Evolutionary conservation across 2,113 vertebrate genomes (phyloP).

Genomic region (Thunnus thynnus): DNA sequence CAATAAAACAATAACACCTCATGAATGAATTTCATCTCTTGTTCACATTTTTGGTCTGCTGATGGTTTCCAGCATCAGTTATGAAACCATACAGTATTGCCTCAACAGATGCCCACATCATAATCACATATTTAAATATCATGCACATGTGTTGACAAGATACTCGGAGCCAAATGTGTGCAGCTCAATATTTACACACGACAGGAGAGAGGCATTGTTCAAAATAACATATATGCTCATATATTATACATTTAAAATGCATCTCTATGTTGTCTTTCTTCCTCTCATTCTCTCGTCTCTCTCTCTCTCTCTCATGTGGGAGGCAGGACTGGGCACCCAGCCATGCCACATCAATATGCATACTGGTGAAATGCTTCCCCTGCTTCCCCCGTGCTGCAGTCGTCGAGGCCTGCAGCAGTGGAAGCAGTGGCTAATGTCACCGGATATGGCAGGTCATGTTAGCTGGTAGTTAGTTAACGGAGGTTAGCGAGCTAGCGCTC

Average conservation of each 20-base stretch:
- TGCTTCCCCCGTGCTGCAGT: slow-evolving; percentile 48
- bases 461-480: slow-evolving; percentile 71
- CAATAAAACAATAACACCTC: slow-evolving; percentile 10
- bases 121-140: slow-evolving; percentile 56
- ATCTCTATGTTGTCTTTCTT: slow-evolving; percentile 61
- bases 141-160: slow-evolving; percentile 37
- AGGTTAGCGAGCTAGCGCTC: slow-evolving; percentile 62
- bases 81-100: slow-evolving; percentile 46
- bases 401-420: slow-evolving; percentile 54
- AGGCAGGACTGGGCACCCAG: slow-evolving; percentile 82
- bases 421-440: slow-evolving; percentile 66
- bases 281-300: slow-evolving; percentile 61
- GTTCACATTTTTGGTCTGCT: slow-evolving; percentile 17
- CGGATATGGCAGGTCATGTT: slow-evolving; percentile 69
- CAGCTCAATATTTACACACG: slow-evolving; percentile 71
- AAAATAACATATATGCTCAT: slow-evolving; percentile 73
- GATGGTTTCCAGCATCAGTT: slow-evolving; percentile 35
- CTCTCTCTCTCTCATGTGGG: slow-evolving; percentile 71
- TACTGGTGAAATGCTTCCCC: slow-evolving; percentile 76
- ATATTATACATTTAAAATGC: slow-evolving; percentile 73
- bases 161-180: slow-evolving; percentile 44
- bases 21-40: slow-evolving; percentile 1
- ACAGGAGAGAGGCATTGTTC: slow-evolving; percentile 58
- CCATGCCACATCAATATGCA: slow-evolving; percentile 85
- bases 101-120: slow-evolving; percentile 64